Percentiles rank a stretch among this genome's conserved stretches.
Evolutionary conservation across 92 coral and sea anemone genomes (phyloP).

Genomic region (Ricordea florida): DNA sequence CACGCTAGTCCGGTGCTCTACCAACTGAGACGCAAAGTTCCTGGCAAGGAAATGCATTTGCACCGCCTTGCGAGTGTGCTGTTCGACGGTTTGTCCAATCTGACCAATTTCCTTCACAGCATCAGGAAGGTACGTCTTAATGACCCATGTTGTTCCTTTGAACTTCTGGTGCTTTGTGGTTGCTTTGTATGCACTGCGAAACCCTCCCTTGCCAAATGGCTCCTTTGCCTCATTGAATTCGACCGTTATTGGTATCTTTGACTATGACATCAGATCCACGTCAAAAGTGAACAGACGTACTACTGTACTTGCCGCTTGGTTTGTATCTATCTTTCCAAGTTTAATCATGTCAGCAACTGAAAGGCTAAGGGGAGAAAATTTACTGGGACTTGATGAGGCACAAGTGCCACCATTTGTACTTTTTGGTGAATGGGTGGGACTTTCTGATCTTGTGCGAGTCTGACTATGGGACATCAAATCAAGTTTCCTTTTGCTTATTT

Average conservation of each 20-base stretch:
- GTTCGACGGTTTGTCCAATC: slow-evolving; percentile 25
- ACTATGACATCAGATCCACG: slow-evolving; percentile 38
- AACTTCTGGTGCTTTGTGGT: slow-evolving; percentile 1
- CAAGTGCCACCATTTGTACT: background rate
- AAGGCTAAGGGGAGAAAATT: slow-evolving; percentile 42
- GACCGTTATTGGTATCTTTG: slow-evolving; percentile 9
- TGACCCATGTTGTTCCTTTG: slow-evolving; percentile 29
- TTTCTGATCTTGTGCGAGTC: background rate
- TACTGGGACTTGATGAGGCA: background rate
- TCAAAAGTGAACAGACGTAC: slow-evolving; percentile 42
- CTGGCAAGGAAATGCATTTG: slow-evolving; percentile 45
- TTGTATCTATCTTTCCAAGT: slow-evolving; percentile 38
- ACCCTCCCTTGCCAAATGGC: slow-evolving; percentile 41
- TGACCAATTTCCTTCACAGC: slow-evolving; percentile 4
- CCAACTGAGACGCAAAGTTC: slow-evolving; percentile 22
- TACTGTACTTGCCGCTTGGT: slow-evolving; percentile 16
- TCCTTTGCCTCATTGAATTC: slow-evolving; percentile 31
- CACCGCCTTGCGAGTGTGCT: slow-evolving; percentile 39
- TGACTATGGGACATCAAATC: background rate
- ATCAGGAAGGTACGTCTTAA: slow-evolving; percentile 25
- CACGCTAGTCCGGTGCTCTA: too few species aligned
- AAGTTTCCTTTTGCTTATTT: background rate
- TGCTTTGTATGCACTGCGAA: slow-evolving; percentile 25
- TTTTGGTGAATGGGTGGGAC: background rate
- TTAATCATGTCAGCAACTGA: slow-evolving; percentile 54